Evolutionary conservation across 2,113 vertebrate species (phyloP), one percentile per base, ranked within the genome.

Genomic region (Myiozetetes cayanensis): DNA sequence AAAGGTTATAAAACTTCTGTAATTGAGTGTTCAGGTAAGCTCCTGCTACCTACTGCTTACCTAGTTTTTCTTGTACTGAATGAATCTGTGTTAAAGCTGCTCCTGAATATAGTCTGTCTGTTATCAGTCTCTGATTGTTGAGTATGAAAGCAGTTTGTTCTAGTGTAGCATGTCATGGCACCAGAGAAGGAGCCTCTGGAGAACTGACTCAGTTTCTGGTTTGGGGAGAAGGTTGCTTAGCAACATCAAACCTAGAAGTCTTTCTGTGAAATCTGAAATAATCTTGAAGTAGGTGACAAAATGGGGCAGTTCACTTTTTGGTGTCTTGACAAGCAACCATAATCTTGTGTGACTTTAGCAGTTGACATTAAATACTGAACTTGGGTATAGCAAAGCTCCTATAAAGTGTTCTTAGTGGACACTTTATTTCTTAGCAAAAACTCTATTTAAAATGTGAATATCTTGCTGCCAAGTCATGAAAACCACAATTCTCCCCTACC

Each of bases 1-100:
- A 53, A 87, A 96, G 63, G 9, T 94, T 66, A 61, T 49, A 87
- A 84, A 61, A 94, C 4, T 67, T 70, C 71, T 93, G 66, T 66
- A 68, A 65, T 5, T 93, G 63, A 80, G 78, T 44, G 31, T 86
- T 94, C 80, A 96, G 85, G 73, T 96, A 96, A 97, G 66, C 91
- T 73, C 49, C 55, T 87, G 53, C n/a, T 85, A 58, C 39, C 28
- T 74, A 14, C 23, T 66, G 61, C 44, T 89, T 59, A 74, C 37
- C 21, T 73, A 22, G 75, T 39, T 74, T 74, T 82, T 74, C 20
- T 27, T 52, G 44, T 58, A 67, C 23, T 74, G 23, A 37, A 44
- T 66, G 37, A 52, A 30, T 66, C 27, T 81, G 8, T 68, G 59
- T 72, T 87, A 50, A 56, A 91, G 52, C 35, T 85, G 41, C 17